Base-by-base conservation (phyloP, 1,140 invertebrate species). In the Euglossa dilemma region DNA sequence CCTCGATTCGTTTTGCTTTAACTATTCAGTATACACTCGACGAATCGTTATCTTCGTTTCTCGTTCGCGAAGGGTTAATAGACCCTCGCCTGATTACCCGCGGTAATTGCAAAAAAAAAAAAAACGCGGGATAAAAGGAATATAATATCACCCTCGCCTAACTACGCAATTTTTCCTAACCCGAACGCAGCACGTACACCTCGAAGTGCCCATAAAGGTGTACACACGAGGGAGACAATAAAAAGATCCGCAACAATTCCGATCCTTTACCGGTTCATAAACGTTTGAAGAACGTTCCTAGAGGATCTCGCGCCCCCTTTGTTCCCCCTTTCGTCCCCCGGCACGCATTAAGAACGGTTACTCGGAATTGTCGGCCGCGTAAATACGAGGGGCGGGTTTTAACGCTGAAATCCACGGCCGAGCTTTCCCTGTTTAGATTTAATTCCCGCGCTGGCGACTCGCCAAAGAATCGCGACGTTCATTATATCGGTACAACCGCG, bases 361-460 rank as follows among this genome's bases (percentile, higher is more conserved):
- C 36, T 25, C 25, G 56, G 52, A 72, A 80, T 72, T 72, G 67
- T 69, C 28, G n/a, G 23, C 14, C 28, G 0, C 25, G 47, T 80
- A 71, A 61, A 80, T 79, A 69, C 43, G 23, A 20, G 56, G n/a
- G n/a, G 23, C 43, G 18, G 57, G 59, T 59, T 72, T 80, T 74
- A 73, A 66, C 70, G 28, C 50, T 36, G 16, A 64, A 80, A 73
- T 64, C 59, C 50, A 63, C 45, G 47, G 25, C 20, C 52, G 72
- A 4, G 59, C 79, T 85, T 85, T 64, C 85, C 83, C 56, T 83
- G 73, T 80, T 89, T 74, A 84, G 88, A 89, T 88, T 87, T 90
- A 86, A 90, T 90, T 90, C 88, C 50, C 81, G 72, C 20, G 75
- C 78, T 88, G 85, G 86, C 83, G 14, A 23, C 18, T 2, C 0